Conservation (phyloP, 2,113 vertebrate genomes). For the Alethe castanea region DNA sequence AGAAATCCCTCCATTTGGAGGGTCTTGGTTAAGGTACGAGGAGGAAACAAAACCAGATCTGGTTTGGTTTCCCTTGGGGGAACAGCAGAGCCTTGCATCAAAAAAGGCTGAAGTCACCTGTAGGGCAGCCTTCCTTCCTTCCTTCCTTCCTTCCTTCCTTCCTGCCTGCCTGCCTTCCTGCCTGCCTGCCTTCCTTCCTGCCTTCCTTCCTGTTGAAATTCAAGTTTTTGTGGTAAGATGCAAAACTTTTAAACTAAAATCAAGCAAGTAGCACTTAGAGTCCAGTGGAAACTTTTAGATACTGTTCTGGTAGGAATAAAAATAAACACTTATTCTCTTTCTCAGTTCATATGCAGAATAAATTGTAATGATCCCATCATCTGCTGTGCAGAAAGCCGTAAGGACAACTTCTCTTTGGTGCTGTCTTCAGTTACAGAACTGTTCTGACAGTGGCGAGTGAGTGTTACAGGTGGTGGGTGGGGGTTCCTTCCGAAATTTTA, state of each 20-base stretch:
- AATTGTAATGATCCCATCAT: constrained; percentile 49
- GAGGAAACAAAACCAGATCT: neutral
- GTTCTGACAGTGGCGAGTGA: constrained; percentile 63
- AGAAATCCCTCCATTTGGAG: neutral
- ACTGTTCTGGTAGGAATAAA: constrained; percentile 30
- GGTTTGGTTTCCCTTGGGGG: neutral
- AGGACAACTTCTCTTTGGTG: constrained; percentile 33
- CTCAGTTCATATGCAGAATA: constrained; percentile 23
- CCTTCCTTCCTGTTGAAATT: neutral
- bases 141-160: neutral
- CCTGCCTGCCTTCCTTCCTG: neutral
- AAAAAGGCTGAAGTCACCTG: neutral
- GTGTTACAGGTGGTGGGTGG: constrained; percentile 66
- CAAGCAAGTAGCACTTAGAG: neutral
- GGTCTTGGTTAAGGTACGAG: neutral
- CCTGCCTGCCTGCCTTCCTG: neutral
- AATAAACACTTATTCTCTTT: constrained; percentile 31
- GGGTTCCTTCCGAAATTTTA: constrained; percentile 68
- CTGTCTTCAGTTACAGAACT: constrained; percentile 62
- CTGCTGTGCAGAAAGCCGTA: constrained; percentile 37
- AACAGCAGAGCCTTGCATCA: neutral
- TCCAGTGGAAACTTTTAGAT: neutral
- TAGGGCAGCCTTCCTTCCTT: neutral
- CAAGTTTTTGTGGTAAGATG: neutral
- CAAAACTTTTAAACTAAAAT: neutral